These are phyloP conservation scores for Hermaeophaga mercurialis DNA, from an alignment of 2,888 invertebrate species.

Conservation along the genomic window DNA sequence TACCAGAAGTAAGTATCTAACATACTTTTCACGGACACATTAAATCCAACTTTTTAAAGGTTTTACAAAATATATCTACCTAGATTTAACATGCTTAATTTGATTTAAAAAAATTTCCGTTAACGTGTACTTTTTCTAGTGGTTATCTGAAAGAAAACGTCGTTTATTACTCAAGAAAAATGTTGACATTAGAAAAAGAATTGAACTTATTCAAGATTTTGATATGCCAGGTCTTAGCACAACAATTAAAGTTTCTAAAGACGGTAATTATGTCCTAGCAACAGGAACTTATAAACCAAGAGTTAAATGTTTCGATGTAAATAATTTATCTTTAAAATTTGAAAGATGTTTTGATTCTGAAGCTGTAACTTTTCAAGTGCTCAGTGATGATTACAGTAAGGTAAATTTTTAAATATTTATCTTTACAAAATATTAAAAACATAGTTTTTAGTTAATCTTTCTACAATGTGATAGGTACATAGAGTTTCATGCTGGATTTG, in stretches of 20 bases:
- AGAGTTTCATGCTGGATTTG: constrained; percentile 95
- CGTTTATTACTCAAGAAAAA: constrained; percentile 83
- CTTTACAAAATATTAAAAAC: constrained; percentile 16
- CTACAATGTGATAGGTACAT: constrained; percentile 89
- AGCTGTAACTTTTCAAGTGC: constrained; percentile 88
- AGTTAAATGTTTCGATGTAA: constrained; percentile 94
- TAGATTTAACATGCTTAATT: not conserved
- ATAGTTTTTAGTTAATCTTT: constrained; percentile 76
- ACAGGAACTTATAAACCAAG: constrained; percentile 97
- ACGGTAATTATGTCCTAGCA: constrained; percentile 90
- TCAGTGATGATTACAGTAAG: constrained; percentile 97
- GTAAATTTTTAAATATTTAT: constrained; percentile 57
- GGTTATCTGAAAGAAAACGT: constrained; percentile 85
- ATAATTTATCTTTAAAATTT: constrained; percentile 95
- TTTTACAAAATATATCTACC: no score
- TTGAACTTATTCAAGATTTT: constrained; percentile 98
- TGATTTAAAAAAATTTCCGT: not conserved
- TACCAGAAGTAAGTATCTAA: constrained; percentile 84
- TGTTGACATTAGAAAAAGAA: constrained; percentile 85
- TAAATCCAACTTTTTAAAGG: not conserved
- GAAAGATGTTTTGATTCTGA: constrained; percentile 97
- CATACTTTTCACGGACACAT: constrained; percentile 12
- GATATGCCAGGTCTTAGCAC: constrained; percentile 97
- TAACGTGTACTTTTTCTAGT: constrained; percentile 64
- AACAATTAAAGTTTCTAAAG: constrained; percentile 81